Evolutionary conservation across 2,113 vertebrate species (phyloP).

Genomic region (Gopherus evgoodei): DNA sequence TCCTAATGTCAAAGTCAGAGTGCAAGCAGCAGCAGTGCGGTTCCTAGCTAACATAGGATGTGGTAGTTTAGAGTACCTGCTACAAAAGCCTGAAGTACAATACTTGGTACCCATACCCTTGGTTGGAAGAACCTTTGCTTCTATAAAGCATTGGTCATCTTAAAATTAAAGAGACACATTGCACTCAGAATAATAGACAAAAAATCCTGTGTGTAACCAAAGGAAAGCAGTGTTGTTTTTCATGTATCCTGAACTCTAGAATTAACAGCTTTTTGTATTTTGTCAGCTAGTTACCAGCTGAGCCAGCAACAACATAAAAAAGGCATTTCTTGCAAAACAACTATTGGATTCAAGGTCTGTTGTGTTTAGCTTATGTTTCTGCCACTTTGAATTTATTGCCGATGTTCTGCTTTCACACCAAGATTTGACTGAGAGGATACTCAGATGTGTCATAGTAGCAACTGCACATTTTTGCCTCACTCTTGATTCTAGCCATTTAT

Average conservation of each 20-base stretch:
- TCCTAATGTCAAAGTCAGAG: not conserved
- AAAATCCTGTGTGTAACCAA: not conserved
- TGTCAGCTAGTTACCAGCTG: not conserved
- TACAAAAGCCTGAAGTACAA: not conserved
- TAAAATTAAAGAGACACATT: not conserved
- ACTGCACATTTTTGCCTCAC: not conserved
- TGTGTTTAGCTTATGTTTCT: slow-evolving; percentile 22
- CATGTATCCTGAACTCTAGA: not conserved
- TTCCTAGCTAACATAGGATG: not conserved
- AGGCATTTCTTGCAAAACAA: slow-evolving; percentile 3
- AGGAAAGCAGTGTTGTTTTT: not conserved
- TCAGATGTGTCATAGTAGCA: not conserved
- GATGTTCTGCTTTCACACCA: not conserved
- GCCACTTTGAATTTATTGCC: not conserved
- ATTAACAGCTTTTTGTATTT: not conserved
- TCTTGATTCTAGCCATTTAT: not conserved
- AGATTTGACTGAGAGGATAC: not conserved
- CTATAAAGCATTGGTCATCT: not conserved
- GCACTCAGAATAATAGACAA: not conserved
- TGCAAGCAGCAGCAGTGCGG: not conserved
- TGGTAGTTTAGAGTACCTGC: not conserved
- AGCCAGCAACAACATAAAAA: not conserved
- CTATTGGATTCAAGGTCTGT: not conserved
- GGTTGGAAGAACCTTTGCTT: not conserved
- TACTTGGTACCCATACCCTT: not conserved